A percentile compares a stretch with the other conserved stretches of the same genome.
phyloP scores from a whole-genome alignment of 2,113 vertebrate genomes.

The Paracyprichromis sp. region DNA sequence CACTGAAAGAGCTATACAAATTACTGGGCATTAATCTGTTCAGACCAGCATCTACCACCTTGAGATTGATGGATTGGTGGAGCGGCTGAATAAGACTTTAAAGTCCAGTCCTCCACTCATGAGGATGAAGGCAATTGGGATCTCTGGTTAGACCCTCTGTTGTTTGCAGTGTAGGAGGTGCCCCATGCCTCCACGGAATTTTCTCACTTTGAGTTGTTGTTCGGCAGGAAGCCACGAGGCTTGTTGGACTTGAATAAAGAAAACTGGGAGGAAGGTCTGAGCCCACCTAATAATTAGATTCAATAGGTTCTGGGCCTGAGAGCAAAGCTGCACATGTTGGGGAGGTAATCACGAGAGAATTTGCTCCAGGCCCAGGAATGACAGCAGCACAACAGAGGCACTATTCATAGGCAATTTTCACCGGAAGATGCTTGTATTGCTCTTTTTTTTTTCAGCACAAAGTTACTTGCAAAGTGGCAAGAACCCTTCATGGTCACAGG shows the following conservation, averaged over 20 bases:
- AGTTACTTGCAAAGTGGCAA: not conserved
- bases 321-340: not conserved
- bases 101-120: not conserved
- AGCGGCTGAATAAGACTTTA: not conserved
- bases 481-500: not conserved
- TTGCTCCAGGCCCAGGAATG: not conserved
- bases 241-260: not conserved
- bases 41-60: not conserved
- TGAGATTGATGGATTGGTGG: not conserved
- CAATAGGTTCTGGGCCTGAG: not conserved
- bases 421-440: not conserved
- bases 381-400: not conserved
- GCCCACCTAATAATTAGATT: not conserved
- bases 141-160: not conserved
- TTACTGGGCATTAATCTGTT: not conserved
- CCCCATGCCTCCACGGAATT: rapidly evolving
- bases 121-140: not conserved
- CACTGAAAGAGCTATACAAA: not conserved
- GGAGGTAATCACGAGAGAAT: not conserved
- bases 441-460: not conserved
- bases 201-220: not conserved
- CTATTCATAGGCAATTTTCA: not conserved
- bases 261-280: not conserved
- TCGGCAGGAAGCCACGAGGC: rapidly evolving
- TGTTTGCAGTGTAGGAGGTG: not conserved